phyloP scores from a whole-genome alignment of 2,797 vertebrate genomes.

The Loriculus beryllinus region DNA sequence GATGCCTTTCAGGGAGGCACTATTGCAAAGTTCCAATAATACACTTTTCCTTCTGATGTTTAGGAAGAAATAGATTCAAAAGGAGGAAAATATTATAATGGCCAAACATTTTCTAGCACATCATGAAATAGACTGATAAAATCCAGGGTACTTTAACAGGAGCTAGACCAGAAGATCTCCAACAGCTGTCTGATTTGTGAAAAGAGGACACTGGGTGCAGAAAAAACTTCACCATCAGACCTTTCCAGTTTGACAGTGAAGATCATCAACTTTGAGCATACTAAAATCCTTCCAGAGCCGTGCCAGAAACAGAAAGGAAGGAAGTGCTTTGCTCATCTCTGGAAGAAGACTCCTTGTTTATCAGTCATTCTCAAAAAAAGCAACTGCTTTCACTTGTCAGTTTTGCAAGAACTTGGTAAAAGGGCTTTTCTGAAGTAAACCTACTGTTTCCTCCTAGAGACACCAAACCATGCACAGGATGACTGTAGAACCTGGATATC shows the following conservation, averaged over 20 bases:
- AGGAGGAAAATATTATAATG: background rate
- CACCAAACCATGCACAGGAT: background rate
- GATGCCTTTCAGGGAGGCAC: background rate
- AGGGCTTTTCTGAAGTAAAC: slow-evolving; percentile 57
- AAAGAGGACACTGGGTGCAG: background rate
- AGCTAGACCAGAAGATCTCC: background rate
- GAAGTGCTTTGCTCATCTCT: slow-evolving; percentile 34
- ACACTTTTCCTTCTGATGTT: background rate
- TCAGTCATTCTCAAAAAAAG: slow-evolving; percentile 50
- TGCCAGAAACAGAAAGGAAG: background rate
- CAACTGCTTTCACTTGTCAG: slow-evolving; percentile 44
- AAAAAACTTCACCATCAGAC: background rate
- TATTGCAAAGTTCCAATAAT: background rate
- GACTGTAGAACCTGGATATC: background rate
- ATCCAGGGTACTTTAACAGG: background rate
- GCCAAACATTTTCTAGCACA: background rate
- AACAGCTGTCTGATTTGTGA: background rate
- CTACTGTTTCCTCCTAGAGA: background rate
- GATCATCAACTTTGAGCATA: background rate
- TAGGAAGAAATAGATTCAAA: background rate
- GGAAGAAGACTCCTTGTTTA: slow-evolving; percentile 63
- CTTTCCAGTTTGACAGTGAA: background rate
- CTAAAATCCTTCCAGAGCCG: background rate
- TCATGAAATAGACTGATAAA: background rate
- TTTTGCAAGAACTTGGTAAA: background rate